These are phyloP conservation scores for Psettodes erumei DNA, from an alignment of 2,113 vertebrate species.

Conservation along the genomic window DNA sequence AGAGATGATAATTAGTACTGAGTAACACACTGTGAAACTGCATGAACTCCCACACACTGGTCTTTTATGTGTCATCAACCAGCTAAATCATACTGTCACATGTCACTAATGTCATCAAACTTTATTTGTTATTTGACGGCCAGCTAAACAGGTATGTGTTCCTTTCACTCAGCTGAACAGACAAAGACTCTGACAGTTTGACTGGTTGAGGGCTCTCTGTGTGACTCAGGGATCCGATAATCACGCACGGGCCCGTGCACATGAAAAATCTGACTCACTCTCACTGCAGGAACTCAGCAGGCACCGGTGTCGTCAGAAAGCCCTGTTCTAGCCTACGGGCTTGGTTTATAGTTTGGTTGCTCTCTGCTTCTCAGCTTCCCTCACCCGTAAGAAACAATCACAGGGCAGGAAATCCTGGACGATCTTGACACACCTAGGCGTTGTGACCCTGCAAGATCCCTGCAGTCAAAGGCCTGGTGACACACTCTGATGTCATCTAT, in stretches of 20 bases:
- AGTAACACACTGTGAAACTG: background rate
- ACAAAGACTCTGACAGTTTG: background rate
- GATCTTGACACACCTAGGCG: background rate
- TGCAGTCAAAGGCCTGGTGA: background rate
- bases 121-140: background rate
- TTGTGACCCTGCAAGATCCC: background rate
- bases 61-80: background rate
- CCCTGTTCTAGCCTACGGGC: background rate
- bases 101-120: background rate
- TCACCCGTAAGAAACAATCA: background rate
- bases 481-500: background rate
- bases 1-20: conserved; percentile 15
- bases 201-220: background rate
- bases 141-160: too few relatives aligned
- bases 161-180: background rate
- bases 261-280: background rate
- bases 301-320: background rate
- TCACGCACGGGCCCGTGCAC: background rate
- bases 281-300: background rate
- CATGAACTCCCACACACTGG: background rate
- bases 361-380: background rate
- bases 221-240: background rate
- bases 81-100: background rate
- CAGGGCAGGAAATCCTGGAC: conserved; percentile 8
- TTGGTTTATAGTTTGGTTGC: conserved; percentile 1